Conservation (phyloP, 2,113 vertebrate species). For the Esox niger region DNA sequence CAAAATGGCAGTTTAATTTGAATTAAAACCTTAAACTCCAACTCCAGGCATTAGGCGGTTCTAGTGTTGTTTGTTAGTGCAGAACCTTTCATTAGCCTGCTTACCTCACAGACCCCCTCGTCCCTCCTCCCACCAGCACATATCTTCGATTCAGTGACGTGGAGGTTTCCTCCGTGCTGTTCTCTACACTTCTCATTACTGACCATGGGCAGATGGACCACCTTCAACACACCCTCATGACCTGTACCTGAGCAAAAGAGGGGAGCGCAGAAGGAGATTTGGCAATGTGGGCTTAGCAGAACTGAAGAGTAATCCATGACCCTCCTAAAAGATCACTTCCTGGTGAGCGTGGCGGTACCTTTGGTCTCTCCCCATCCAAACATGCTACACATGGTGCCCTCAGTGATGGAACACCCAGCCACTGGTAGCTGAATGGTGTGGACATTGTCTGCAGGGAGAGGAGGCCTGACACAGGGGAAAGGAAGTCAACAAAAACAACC, state of each 20-base stretch:
- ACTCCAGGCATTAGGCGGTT: too few species aligned
- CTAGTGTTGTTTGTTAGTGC: too few species aligned
- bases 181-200: slow-evolving; percentile 85
- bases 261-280: not conserved
- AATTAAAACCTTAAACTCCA: too few species aligned
- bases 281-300: too few species aligned
- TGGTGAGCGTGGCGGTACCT: slow-evolving; percentile 69
- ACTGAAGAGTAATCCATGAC: too few species aligned
- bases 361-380: slow-evolving; percentile 98
- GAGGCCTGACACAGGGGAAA: slow-evolving; percentile 70
- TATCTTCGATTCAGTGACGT: slow-evolving; percentile 87
- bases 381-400: slow-evolving; percentile 87
- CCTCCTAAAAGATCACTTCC: too few species aligned
- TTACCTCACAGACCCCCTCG: slow-evolving; percentile 97
- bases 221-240: slow-evolving; percentile 83
- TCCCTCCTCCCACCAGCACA: slow-evolving; percentile 87
- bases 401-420: slow-evolving; percentile 88
- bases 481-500: not conserved
- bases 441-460: slow-evolving; percentile 82
- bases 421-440: slow-evolving; percentile 86
- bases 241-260: slow-evolving; percentile 75
- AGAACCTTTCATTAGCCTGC: not conserved
- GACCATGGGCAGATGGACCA: slow-evolving; percentile 83
- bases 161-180: slow-evolving; percentile 85
- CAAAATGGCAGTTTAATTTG: too few species aligned